Evolutionary conservation across 2,888 invertebrate species (phyloP).

Genomic region (Drosophila lutescens): DNA sequence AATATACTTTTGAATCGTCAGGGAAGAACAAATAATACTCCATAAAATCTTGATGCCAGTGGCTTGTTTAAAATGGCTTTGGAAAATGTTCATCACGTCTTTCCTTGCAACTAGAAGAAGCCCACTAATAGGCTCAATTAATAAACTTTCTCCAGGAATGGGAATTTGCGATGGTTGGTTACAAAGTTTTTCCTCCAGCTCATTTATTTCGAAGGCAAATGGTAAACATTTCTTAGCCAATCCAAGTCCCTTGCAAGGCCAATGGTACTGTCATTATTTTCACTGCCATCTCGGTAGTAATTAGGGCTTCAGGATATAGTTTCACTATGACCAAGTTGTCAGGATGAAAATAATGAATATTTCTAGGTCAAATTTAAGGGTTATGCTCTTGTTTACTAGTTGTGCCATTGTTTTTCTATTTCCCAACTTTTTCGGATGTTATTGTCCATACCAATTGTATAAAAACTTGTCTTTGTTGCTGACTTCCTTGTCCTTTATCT

Average conservation of each 20-base stretch:
- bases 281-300: conserved; percentile 26
- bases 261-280: conserved; percentile 55
- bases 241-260: conserved; percentile 39
- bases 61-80: conserved; percentile 28
- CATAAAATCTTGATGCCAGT: neutral
- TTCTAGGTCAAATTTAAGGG: conserved; percentile 22
- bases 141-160: conserved; percentile 59
- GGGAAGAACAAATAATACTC: neutral
- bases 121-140: conserved; percentile 69
- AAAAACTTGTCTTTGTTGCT: neutral
- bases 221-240: conserved; percentile 12
- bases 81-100: conserved; percentile 40
- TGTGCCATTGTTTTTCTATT: conserved; percentile 1
- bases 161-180: conserved; percentile 30
- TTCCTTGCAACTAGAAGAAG: conserved; percentile 27
- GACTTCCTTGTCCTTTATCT: conserved; percentile 27
- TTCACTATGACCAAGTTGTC: conserved; percentile 3
- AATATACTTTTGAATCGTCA: neutral
- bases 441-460: conserved; percentile 9
- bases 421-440: neutral
- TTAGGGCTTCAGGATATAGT: conserved; percentile 17
- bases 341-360: conserved; percentile 14
- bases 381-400: conserved; percentile 25
- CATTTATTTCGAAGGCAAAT: conserved; percentile 62
- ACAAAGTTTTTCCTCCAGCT: conserved; percentile 54